A percentile compares a stretch with the other conserved stretches of the same genome.
Conservation (phyloP, 2,888 invertebrate genomes). For the Amaurobius ferox region DNA sequence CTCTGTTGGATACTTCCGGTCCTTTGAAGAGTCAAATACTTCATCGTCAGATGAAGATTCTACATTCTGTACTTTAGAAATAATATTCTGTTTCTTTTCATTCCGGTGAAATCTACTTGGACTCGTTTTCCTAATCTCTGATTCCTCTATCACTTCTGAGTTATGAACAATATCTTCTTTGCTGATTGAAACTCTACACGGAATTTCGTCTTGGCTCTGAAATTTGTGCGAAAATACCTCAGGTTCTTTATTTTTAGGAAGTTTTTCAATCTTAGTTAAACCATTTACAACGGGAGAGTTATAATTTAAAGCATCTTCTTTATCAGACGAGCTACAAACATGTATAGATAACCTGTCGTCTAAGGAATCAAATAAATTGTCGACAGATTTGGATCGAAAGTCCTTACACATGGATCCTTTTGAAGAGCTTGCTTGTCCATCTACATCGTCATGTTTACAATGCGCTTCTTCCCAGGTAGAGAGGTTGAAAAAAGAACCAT, state of each 20-base stretch:
- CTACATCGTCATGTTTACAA: constrained; percentile 15
- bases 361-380: constrained; percentile 40
- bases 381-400: constrained; percentile 47
- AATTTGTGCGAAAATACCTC: neutral
- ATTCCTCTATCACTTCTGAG: neutral
- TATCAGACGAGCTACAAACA: too few relatives aligned
- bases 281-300: neutral
- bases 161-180: neutral
- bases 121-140: neutral
- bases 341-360: neutral
- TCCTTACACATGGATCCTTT: neutral
- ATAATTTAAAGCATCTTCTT: too few relatives aligned
- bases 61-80: neutral
- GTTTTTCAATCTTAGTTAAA: neutral
- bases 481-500: constrained; percentile 39
- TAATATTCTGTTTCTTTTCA: neutral
- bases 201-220: neutral
- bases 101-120: neutral
- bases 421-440: neutral
- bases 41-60: constrained; percentile 5
- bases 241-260: neutral
- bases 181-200: neutral
- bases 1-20: too few relatives aligned
- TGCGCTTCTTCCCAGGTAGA: constrained; percentile 58
- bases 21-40: neutral